phyloP scores from a whole-genome alignment of 1,140 invertebrate genomes.

The Physella acuta region DNA sequence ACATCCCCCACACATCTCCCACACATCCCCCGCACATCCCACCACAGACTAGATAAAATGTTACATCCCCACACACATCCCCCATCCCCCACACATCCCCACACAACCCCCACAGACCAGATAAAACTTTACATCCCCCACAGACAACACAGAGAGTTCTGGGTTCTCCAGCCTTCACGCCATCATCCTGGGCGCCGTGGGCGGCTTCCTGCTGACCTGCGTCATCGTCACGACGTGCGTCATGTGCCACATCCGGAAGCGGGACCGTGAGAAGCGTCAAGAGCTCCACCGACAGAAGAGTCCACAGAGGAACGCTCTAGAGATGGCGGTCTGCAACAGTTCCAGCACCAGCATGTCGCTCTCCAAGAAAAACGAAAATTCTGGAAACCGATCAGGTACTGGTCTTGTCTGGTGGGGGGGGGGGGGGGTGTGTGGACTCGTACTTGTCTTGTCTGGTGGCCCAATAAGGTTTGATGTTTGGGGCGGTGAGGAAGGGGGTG shows the following conservation, averaged over 20 bases:
- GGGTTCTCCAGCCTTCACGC: slow-evolving; percentile 30
- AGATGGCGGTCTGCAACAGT: slow-evolving; percentile 37
- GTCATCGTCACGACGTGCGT: slow-evolving; percentile 36
- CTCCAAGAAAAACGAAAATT: slow-evolving; percentile 29
- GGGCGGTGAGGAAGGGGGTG: background rate
- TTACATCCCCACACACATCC: too few relatives aligned
- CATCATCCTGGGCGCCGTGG: slow-evolving; percentile 37
- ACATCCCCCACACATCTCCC: too few relatives aligned
- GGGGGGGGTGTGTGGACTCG: slow-evolving; percentile 6
- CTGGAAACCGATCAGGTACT: slow-evolving; percentile 27
- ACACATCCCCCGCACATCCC: too few relatives aligned
- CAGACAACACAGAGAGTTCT: slow-evolving; percentile 7
- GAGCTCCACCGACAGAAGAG: slow-evolving; percentile 1
- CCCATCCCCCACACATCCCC: too few relatives aligned
- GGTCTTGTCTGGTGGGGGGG: too few relatives aligned
- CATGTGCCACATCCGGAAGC: slow-evolving; percentile 32
- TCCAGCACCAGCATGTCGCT: slow-evolving; percentile 29
- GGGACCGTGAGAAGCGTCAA: slow-evolving; percentile 28
- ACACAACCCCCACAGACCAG: too few relatives aligned
- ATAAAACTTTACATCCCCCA: too few relatives aligned
- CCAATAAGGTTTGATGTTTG: background rate
- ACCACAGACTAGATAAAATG: too few relatives aligned
- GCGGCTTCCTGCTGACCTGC: slow-evolving; percentile 37
- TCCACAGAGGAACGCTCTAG: slow-evolving; percentile 28
- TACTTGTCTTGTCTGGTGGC: background rate